Evolutionary conservation across 2,113 vertebrate species (phyloP).

Genomic region (Pristiophorus japonicus): DNA sequence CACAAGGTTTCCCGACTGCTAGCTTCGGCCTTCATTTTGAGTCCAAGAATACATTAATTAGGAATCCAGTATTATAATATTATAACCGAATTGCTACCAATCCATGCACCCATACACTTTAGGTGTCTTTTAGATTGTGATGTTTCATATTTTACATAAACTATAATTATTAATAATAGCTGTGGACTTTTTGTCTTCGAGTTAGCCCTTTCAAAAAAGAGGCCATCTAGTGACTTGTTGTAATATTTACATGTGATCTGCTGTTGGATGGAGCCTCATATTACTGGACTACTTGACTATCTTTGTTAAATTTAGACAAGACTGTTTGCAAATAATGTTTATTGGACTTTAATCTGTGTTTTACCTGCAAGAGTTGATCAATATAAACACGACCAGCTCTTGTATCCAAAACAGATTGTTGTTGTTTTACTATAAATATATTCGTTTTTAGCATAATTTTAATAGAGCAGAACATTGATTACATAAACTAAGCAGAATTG

Average conservation of each 20-base stretch:
- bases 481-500: neutral
- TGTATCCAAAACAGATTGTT: neutral
- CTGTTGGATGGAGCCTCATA: neutral
- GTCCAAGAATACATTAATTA: neutral
- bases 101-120: neutral
- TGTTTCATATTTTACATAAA: neutral
- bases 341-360: neutral
- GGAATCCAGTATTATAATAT: neutral
- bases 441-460: neutral
- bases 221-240: neutral
- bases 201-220: neutral
- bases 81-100: neutral
- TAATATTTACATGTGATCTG: neutral
- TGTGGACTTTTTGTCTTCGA: neutral
- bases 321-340: neutral
- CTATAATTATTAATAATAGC: too few species aligned
- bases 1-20: conserved; percentile 39
- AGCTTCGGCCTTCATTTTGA: neutral
- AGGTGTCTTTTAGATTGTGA: neutral
- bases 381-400: neutral
- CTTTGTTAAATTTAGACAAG: neutral
- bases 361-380: neutral
- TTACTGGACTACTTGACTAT: neutral
- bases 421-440: neutral
- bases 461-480: neutral